A percentile compares a stretch with the other conserved stretches of the same genome.
Evolutionary conservation across 1,140 invertebrate species (phyloP).

Genomic region (Zophobas atratus): DNA sequence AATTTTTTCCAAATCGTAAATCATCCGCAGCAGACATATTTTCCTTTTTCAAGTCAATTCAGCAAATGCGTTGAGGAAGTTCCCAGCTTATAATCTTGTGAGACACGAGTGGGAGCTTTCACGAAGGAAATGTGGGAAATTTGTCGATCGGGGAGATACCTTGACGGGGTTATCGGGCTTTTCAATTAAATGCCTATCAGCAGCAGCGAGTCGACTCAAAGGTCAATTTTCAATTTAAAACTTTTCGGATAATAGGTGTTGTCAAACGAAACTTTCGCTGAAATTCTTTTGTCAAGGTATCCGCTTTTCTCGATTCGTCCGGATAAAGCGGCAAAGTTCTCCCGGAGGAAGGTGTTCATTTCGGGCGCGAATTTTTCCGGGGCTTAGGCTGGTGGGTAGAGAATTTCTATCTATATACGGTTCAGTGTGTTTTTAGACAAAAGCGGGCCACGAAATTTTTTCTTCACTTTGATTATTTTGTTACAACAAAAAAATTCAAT

Average conservation of each 20-base stretch:
- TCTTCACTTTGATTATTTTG: too few species aligned
- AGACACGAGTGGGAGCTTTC: background rate
- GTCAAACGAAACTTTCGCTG: constrained; percentile 8
- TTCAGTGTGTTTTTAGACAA: too few species aligned
- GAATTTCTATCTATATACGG: too few species aligned
- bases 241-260: constrained; percentile 29
- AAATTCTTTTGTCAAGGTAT: constrained; percentile 28
- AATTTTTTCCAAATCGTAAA: constrained; percentile 8
- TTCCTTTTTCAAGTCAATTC: background rate
- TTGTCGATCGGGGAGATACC: constrained; percentile 11
- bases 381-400: background rate
- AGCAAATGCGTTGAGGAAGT: background rate
- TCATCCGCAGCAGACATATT: background rate
- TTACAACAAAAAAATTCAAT: too few species aligned
- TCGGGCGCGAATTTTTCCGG: constrained; percentile 12
- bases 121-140: constrained; percentile 2
- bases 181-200: constrained; percentile 40
- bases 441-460: too few species aligned
- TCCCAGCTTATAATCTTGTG: background rate
- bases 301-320: background rate
- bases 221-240: constrained; percentile 36
- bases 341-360: constrained; percentile 26
- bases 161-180: constrained; percentile 2
- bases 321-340: constrained; percentile 1
- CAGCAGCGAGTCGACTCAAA: background rate